Conservation (phyloP, 2,797 vertebrate genomes). For the Meda fulgida region DNA sequence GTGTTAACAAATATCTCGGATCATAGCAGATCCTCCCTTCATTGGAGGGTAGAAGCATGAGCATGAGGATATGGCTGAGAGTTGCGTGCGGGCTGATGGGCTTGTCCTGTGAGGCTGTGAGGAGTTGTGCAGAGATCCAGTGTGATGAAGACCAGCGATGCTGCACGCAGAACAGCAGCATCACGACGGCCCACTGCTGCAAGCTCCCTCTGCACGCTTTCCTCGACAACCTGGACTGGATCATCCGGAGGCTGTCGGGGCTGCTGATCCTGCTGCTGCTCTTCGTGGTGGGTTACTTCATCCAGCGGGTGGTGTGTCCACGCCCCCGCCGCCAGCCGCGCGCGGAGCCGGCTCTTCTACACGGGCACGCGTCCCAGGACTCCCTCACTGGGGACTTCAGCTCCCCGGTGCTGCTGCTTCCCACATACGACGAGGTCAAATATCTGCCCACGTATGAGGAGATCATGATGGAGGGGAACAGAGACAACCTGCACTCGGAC, state of each 20-base stretch:
- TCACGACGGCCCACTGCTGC: conserved; percentile 81
- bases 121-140: conserved; percentile 83
- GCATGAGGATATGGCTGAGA: conserved; percentile 67
- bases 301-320: conserved; percentile 90
- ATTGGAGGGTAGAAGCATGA: conserved; percentile 64
- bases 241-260: conserved; percentile 90
- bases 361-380: conserved; percentile 86
- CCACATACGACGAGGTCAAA: conserved; percentile 94
- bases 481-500: conserved; percentile 53
- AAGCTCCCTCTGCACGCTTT: conserved; percentile 84
- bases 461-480: conserved; percentile 83
- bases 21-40: no score
- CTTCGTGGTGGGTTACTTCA: conserved; percentile 92
- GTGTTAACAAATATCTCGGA: background rate
- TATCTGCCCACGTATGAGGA: conserved; percentile 94
- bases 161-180: conserved; percentile 80
- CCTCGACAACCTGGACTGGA: conserved; percentile 90
- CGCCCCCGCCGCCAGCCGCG: conserved; percentile 77
- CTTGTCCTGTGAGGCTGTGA: conserved; percentile 78
- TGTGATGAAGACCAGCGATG: conserved; percentile 86
- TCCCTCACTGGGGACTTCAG: conserved; percentile 77
- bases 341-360: conserved; percentile 78
- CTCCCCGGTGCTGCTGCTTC: conserved; percentile 82
- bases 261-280: conserved; percentile 91
- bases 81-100: conserved; percentile 72